phyloP scores from a whole-genome alignment of 2,797 vertebrate species.

The Luscinia luscinia region DNA sequence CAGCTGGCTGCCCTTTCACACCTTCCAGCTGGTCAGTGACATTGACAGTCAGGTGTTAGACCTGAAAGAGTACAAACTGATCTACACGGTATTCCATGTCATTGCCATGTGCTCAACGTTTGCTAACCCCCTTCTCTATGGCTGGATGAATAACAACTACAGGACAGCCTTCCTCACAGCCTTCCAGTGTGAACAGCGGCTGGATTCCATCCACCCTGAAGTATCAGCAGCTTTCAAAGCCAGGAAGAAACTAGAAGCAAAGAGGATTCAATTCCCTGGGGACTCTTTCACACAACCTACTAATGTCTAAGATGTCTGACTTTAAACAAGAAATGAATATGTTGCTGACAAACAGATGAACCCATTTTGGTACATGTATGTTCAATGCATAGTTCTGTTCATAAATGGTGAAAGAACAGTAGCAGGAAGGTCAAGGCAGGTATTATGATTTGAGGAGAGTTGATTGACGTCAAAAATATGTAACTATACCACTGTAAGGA shows the following conservation, averaged over 20 bases:
- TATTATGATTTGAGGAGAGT: background rate
- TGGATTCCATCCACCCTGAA: constrained; percentile 80
- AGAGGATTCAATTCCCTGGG: constrained; percentile 68
- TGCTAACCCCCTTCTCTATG: constrained; percentile 93
- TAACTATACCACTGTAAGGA: background rate
- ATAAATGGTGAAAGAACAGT: background rate
- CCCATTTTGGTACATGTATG: background rate
- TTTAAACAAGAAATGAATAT: background rate
- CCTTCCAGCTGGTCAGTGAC: constrained; percentile 92
- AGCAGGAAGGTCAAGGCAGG: background rate
- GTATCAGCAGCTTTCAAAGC: constrained; percentile 73
- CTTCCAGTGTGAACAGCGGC: constrained; percentile 81
- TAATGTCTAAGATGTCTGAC: constrained; percentile 68
- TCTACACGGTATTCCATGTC: constrained; percentile 92
- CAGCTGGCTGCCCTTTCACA: constrained; percentile 93
- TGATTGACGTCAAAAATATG: background rate
- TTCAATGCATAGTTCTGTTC: constrained; percentile 3
- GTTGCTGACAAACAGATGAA: constrained; percentile 1
- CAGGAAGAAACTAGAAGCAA: constrained; percentile 77
- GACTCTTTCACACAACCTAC: constrained; percentile 78
- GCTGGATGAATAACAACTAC: constrained; percentile 98
- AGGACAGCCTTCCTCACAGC: constrained; percentile 88
- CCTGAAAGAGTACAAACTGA: constrained; percentile 92
- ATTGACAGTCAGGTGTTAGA: constrained; percentile 87
- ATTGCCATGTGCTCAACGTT: constrained; percentile 95